Conservation (phyloP, 2,797 vertebrate genomes). For the Odontamblyopus rebecca region DNA sequence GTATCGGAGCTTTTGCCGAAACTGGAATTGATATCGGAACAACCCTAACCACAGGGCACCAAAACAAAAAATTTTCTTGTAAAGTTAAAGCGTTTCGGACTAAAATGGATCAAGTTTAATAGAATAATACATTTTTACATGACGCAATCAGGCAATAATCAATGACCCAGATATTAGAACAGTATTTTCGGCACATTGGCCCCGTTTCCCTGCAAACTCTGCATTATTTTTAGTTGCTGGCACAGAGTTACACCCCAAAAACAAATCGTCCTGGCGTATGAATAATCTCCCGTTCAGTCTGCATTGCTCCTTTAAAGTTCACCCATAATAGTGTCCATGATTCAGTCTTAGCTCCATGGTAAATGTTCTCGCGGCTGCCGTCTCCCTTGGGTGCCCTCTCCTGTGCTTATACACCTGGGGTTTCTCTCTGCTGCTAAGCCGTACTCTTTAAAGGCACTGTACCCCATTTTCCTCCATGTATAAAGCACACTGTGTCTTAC, state of each 20-base stretch:
- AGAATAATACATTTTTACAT: neutral
- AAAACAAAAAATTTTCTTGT: neutral
- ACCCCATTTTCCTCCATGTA: too few species aligned
- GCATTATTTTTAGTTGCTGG: neutral
- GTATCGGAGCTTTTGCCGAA: too few species aligned
- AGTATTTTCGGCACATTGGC: neutral
- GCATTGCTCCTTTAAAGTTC: conserved; percentile 19
- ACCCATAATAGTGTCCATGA: conserved; percentile 34
- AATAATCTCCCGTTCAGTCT: conserved; percentile 14
- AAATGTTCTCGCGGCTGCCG: conserved; percentile 43
- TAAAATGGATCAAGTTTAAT: neutral
- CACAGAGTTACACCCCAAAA: neutral
- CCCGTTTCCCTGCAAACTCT: neutral
- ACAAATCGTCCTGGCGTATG: neutral
- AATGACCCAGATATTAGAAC: neutral
- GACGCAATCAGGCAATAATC: neutral
- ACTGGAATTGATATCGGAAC: too few species aligned
- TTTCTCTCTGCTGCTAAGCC: conserved; percentile 54
- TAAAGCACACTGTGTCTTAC: too few species aligned
- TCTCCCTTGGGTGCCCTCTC: conserved; percentile 51
- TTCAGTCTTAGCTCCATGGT: conserved; percentile 36
- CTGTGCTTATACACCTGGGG: conserved; percentile 58
- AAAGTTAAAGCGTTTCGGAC: neutral
- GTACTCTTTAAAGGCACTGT: conserved; percentile 20
- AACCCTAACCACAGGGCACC: neutral